Percentiles rank a stretch among this genome's conserved stretches.
These are phyloP conservation scores for Vesta saturnalis DNA, from an alignment of 2,888 invertebrate genomes.

Conservation along the genomic window DNA sequence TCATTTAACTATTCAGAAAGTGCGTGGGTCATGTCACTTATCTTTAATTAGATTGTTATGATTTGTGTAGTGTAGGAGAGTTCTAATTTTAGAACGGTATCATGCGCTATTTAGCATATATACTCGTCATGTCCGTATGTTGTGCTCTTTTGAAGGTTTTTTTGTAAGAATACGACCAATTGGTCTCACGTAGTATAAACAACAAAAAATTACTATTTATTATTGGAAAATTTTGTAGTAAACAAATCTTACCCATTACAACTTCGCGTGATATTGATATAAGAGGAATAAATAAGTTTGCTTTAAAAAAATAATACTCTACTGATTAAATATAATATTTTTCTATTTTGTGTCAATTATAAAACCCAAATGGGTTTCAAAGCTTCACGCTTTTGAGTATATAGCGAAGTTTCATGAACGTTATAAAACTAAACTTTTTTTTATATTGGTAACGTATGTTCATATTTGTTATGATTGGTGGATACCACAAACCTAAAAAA, in stretches of 20 bases:
- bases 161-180: too few relatives aligned
- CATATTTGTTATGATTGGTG: too few relatives aligned
- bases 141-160: too few relatives aligned
- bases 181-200: not conserved
- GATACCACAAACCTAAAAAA: too few relatives aligned
- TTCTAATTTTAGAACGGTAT: conserved; percentile 12
- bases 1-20: not conserved
- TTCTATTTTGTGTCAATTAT: too few relatives aligned
- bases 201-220: not conserved
- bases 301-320: not conserved
- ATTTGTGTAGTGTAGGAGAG: conserved; percentile 5
- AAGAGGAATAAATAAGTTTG: not conserved
- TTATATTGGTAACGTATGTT: too few relatives aligned
- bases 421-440: too few relatives aligned
- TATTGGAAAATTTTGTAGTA: not conserved
- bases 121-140: too few relatives aligned
- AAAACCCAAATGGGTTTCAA: too few relatives aligned
- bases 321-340: not conserved
- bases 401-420: too few relatives aligned
- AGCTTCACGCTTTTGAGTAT: too few relatives aligned
- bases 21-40: not conserved
- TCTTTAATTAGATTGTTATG: conserved; percentile 5
- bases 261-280: conserved; percentile 6
- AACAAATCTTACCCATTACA: not conserved
- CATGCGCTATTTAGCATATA: too few relatives aligned